Conservation (phyloP, 2,113 vertebrate species). For the Gyps fulvus region DNA sequence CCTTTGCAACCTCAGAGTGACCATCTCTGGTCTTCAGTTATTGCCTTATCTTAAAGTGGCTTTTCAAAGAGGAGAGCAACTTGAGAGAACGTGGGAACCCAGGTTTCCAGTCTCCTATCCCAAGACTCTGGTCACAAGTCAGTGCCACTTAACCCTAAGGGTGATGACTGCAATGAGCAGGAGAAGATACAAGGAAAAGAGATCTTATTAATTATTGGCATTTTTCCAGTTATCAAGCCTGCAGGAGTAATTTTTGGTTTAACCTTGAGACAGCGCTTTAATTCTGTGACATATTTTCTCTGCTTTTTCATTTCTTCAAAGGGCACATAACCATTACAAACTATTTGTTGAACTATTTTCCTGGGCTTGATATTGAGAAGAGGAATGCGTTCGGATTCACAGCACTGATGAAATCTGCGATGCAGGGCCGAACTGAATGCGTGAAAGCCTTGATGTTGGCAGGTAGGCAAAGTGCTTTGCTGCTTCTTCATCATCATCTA, state of each 20-base stretch:
- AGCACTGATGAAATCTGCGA: constrained; percentile 94
- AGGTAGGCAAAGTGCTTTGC: constrained; percentile 71
- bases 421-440: constrained; percentile 91
- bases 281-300: neutral
- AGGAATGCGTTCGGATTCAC: constrained; percentile 92
- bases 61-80: neutral
- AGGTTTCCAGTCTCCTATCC: neutral
- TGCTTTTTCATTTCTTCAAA: constrained; percentile 59
- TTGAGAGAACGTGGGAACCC: neutral
- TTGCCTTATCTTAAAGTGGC: neutral
- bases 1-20: neutral
- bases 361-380: constrained; percentile 88
- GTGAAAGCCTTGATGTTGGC: constrained; percentile 90
- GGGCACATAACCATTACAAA: constrained; percentile 92
- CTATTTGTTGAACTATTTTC: constrained; percentile 93
- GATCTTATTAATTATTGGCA: neutral
- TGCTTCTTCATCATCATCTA: neutral
- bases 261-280: neutral
- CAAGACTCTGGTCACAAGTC: neutral
- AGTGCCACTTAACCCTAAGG: neutral
- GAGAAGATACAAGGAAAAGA: neutral
- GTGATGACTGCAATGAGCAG: neutral
- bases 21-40: neutral
- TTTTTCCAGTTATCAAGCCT: neutral
- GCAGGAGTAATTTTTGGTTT: neutral